Percentiles rank a stretch among this genome's conserved stretches.
Evolutionary conservation across 2,888 invertebrate species (phyloP).

Genomic region (Dryococelus australis): DNA sequence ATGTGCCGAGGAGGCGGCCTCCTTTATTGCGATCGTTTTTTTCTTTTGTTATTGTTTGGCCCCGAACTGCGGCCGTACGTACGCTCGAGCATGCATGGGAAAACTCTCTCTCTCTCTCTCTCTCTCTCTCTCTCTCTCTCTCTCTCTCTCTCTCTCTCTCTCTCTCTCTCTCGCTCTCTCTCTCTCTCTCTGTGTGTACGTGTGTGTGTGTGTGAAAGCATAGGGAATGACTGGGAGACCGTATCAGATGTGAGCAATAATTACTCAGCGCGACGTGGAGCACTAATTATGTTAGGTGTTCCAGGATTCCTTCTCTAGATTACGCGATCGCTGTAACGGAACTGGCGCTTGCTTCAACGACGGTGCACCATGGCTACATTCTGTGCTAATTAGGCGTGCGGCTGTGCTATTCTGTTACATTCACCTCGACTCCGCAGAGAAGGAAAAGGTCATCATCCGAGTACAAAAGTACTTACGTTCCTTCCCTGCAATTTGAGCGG

Average conservation of each 20-base stretch:
- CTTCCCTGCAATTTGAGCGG: background rate
- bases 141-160: too few species aligned
- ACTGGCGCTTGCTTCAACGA: background rate
- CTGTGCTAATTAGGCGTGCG: background rate
- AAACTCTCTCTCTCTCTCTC: too few species aligned
- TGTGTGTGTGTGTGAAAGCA: background rate
- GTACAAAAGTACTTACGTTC: background rate
- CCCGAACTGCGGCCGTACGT: background rate
- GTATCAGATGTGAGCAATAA: conserved; percentile 16
- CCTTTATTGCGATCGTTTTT: background rate
- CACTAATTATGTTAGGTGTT: conserved; percentile 1
- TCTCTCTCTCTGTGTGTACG: background rate
- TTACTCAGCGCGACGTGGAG: background rate
- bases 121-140: too few species aligned
- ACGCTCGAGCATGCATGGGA: background rate
- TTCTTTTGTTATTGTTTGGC: background rate
- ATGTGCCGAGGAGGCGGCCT: background rate
- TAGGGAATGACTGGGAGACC: conserved; percentile 9
- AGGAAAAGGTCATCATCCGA: background rate
- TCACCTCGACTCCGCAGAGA: background rate
- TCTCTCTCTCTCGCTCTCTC: too few species aligned
- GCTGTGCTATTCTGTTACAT: background rate
- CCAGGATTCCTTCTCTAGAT: conserved; percentile 16
- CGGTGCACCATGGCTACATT: background rate
- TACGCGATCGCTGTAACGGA: background rate